phyloP scores from a whole-genome alignment of 92 coral and sea anemone genomes.

The Metridium senile region DNA sequence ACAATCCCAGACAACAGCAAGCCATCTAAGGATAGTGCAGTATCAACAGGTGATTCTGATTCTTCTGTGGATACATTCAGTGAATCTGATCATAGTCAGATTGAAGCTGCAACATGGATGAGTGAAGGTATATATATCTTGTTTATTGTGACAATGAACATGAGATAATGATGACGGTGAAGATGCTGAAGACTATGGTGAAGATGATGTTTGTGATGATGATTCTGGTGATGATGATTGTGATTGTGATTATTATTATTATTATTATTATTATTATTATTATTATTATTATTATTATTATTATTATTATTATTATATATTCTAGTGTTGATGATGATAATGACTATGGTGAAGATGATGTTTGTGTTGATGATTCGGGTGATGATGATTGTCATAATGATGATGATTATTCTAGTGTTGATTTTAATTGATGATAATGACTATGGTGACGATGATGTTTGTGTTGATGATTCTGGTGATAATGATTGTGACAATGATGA shows the following conservation, averaged over 20 bases:
- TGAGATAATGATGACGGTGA: not conserved
- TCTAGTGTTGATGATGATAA: not conserved
- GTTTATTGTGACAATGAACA: not conserved
- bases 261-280: too few relatives aligned
- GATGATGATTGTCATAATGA: not conserved
- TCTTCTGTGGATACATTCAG: not conserved
- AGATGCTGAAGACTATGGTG: not conserved
- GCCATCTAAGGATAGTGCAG: not conserved
- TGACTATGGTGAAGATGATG: not conserved
- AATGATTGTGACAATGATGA: too few relatives aligned
- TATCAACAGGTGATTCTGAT: not conserved
- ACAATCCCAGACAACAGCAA: too few relatives aligned
- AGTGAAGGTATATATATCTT: not conserved
- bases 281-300: too few relatives aligned
- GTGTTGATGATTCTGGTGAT: too few relatives aligned
- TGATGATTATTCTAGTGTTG: not conserved
- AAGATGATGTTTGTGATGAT: not conserved
- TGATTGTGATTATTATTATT: too few relatives aligned
- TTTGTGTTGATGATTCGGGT: not conserved
- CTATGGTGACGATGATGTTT: too few relatives aligned
- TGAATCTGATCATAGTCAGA: constrained; percentile 3
- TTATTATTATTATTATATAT: too few relatives aligned
- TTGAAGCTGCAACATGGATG: constrained; percentile 12
- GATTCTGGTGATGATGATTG: too few relatives aligned
- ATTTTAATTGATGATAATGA: not conserved